Evolutionary conservation across 1,140 invertebrate genomes (phyloP).

Genomic region (Leptopilina boulardi): DNA sequence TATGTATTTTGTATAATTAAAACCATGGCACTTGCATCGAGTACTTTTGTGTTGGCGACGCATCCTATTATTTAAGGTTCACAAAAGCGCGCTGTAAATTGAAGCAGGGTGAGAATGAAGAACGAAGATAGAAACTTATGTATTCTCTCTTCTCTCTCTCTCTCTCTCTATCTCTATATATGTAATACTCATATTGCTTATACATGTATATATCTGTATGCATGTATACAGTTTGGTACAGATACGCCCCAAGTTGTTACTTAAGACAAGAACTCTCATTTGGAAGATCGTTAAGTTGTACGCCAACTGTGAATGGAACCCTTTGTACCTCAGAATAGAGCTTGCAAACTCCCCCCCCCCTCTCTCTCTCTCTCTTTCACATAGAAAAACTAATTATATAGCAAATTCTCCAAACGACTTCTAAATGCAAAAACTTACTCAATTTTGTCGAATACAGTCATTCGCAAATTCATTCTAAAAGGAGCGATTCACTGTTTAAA

Average conservation of each 20-base stretch:
- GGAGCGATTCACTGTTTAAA: too few relatives aligned
- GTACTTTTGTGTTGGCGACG: background rate
- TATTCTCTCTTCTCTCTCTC: background rate
- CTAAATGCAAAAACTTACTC: constrained; percentile 33
- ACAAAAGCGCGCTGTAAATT: background rate
- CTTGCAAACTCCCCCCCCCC: constrained; percentile 29
- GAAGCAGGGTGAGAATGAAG: constrained; percentile 12
- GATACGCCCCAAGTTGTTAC: constrained; percentile 27
- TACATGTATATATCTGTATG: background rate
- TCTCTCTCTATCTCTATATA: background rate
- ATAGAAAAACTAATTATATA: constrained; percentile 32
- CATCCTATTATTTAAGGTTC: constrained; percentile 8
- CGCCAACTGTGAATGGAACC: constrained; percentile 33
- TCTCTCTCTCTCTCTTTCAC: too few relatives aligned
- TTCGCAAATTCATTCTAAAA: background rate
- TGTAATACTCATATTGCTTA: constrained; percentile 7
- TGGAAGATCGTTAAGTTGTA: constrained; percentile 32
- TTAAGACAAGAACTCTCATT: constrained; percentile 33
- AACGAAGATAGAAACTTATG: background rate
- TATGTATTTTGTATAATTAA: background rate
- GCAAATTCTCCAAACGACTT: constrained; percentile 22
- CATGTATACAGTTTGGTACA: background rate
- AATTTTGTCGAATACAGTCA: background rate
- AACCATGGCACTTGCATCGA: background rate
- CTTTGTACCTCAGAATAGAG: constrained; percentile 14